Percentiles rank a stretch among this genome's conserved stretches.
These are phyloP conservation scores for Rhinoraja longicauda DNA, from an alignment of 2,797 vertebrate genomes.

Conservation along the genomic window DNA sequence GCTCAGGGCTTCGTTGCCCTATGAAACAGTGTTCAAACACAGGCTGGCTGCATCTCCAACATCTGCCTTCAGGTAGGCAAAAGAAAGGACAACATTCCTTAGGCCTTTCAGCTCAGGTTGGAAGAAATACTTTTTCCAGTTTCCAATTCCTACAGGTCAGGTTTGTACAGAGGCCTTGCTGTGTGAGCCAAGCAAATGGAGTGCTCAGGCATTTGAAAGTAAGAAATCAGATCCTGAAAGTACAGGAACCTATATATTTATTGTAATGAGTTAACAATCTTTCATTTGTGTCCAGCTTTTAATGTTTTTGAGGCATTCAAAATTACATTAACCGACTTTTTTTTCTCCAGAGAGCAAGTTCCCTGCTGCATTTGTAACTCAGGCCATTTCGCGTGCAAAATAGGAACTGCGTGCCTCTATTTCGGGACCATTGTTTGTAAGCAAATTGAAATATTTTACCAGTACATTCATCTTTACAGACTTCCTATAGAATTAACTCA, in stretches of 20 bases:
- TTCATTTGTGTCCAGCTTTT: background rate
- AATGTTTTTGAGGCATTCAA: background rate
- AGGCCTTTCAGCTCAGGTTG: background rate
- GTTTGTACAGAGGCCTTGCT: background rate
- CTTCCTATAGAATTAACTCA: background rate
- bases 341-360: background rate
- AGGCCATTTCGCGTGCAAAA: background rate
- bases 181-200: background rate
- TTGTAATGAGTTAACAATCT: background rate
- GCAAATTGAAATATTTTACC: background rate
- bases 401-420: background rate
- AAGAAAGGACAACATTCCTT: background rate
- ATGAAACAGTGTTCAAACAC: background rate
- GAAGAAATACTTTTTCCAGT: background rate
- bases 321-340: background rate
- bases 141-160: background rate
- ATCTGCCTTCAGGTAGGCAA: background rate
- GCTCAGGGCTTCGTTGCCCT: background rate
- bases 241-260: background rate
- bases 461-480: background rate
- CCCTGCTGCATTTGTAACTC: background rate
- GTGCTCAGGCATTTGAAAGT: background rate
- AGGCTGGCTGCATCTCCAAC: background rate
- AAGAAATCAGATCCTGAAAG: background rate
- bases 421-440: background rate